Base-by-base conservation (phyloP, 2,113 vertebrate species). In the Serinus canaria region DNA sequence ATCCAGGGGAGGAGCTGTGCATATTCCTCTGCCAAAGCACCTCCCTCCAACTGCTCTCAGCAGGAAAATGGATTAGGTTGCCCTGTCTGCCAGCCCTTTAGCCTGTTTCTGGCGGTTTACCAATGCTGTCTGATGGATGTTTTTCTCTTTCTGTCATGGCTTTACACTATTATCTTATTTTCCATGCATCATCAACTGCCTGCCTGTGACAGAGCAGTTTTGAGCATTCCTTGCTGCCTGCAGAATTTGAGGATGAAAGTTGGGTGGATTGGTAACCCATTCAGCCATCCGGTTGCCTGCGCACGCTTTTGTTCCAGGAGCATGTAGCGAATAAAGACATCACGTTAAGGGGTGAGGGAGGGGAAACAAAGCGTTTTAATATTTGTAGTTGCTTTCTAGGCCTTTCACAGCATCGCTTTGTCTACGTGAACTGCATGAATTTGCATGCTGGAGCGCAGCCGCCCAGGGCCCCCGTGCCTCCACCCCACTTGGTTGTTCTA, bases 191-290 rank as follows among this genome's bases (percentile, higher is more conserved):
- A 59, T 92, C 91, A 92, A 50, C 92, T 90, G 92, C 87, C 83
- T 93, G 94, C 74, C 92, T 93, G 80, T 96, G 91, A 94, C 88
- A 92, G 92, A 67, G 94, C 92, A 89, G 53, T 95, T 96, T 89
- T 90, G 83, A 96, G 66, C 86, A 73, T 96, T 90, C 83, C 73
- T 95, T 93, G 64, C 59, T 89, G 76, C 88, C 58, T 83, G 64
- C 76, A 84, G 90, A 90, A 92, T 94, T 75, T 87, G 62, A 75
- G 83, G 62, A 49, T 80, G 88, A 69, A 90, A 92, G 86, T 93
- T 86, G 86, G 27, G 39, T 0, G 15, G 31, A 49, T 68, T 6
- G 15, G 64, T 92, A 68, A 60, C 83, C 52, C 23, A 13, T 88
- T 89, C 88, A 93, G 52, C 80, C 6, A 1, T 70, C 60, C 6